These are phyloP conservation scores for Theretra japonica DNA, from an alignment of 2,888 invertebrate genomes.

Conservation along the genomic window DNA sequence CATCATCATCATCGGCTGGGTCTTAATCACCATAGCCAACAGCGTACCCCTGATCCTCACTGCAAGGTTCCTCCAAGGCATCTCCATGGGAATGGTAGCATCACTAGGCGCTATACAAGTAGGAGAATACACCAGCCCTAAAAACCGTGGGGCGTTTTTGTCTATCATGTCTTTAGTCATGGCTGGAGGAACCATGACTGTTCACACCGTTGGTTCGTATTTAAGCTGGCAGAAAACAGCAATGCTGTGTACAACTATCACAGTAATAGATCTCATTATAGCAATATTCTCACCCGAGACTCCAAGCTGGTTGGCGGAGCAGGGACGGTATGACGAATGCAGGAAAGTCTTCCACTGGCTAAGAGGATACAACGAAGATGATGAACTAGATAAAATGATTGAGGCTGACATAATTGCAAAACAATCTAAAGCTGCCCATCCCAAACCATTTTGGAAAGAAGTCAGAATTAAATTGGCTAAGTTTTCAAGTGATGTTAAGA, in stretches of 20 bases:
- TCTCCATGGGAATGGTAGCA: conserved; percentile 72
- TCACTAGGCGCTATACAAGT: conserved; percentile 71
- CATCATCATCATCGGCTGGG: conserved; percentile 82
- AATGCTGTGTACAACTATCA: conserved; percentile 65
- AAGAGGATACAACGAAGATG: conserved; percentile 70
- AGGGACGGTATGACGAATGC: conserved; percentile 78
- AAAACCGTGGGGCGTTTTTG: conserved; percentile 82
- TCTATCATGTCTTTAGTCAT: conserved; percentile 82
- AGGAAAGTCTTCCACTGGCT: conserved; percentile 80
- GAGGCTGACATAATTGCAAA: conserved; percentile 25
- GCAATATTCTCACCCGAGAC: conserved; percentile 79
- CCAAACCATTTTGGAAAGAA: conserved; percentile 6
- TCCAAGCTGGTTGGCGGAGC: conserved; percentile 85
- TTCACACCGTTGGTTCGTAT: conserved; percentile 84
- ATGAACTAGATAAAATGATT: conserved; percentile 56
- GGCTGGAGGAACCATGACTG: conserved; percentile 80
- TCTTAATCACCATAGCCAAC: conserved; percentile 66
- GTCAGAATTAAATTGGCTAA: conserved; percentile 7
- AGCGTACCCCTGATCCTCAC: conserved; percentile 61
- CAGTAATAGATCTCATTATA: conserved; percentile 68
- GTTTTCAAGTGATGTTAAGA: conserved; percentile 47
- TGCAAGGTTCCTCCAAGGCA: conserved; percentile 63
- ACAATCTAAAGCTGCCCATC: not conserved
- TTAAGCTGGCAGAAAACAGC: conserved; percentile 81
- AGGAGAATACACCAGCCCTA: conserved; percentile 79